These are phyloP conservation scores for Mustela lutreola DNA, from an alignment of 2,113 vertebrate genomes.

Conservation along the genomic window DNA sequence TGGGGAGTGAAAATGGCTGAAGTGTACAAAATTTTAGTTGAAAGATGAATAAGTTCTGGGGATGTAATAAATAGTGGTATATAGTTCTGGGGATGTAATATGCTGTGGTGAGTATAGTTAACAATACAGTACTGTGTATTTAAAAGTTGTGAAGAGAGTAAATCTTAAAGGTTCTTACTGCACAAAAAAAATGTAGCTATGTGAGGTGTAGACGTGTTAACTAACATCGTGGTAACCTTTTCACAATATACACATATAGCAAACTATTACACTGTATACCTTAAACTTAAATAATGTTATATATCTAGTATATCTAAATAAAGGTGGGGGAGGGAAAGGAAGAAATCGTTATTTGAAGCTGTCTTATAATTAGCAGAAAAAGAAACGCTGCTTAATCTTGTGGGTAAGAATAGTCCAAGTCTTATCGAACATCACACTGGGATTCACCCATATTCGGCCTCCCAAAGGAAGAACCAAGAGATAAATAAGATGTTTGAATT, in stretches of 20 bases:
- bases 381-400: neutral
- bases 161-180: neutral
- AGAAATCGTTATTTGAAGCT: neutral
- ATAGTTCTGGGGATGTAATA: neutral
- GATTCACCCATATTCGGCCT: conserved; percentile 12
- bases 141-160: neutral
- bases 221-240: neutral
- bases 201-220: neutral
- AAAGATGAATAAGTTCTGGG: neutral
- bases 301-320: neutral
- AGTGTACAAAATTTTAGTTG: neutral
- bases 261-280: neutral
- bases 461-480: conserved; percentile 53
- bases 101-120: neutral
- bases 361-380: neutral
- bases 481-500: conserved; percentile 58
- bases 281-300: neutral
- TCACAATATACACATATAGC: neutral
- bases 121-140: neutral
- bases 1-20: neutral
- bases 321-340: neutral
- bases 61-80: neutral
- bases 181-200: neutral
- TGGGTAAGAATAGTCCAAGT: neutral
- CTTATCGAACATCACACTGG: conserved; percentile 15